phyloP scores from a whole-genome alignment of 2,113 vertebrate genomes.

The Lota lota region DNA sequence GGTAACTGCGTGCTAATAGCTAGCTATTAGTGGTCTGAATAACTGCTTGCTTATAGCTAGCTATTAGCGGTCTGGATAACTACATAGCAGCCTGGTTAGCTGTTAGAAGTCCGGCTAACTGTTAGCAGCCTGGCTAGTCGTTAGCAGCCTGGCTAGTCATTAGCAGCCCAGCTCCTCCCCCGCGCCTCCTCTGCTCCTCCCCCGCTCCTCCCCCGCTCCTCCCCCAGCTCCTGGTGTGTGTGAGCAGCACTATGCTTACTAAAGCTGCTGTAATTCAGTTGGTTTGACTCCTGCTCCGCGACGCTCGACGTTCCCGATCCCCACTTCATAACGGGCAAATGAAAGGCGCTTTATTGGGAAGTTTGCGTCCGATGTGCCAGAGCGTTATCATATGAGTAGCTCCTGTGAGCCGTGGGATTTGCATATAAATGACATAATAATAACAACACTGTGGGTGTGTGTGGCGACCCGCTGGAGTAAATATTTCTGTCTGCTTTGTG shows the following conservation, averaged over 20 bases:
- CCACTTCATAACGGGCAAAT: constrained; percentile 66
- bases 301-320: constrained; percentile 64
- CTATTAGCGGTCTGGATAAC: too few relatives aligned
- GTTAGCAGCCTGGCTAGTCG: too few relatives aligned
- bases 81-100: too few relatives aligned
- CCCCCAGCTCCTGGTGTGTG: background rate
- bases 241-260: too few relatives aligned
- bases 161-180: too few relatives aligned
- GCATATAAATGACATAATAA: constrained; percentile 81
- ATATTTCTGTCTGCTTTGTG: constrained; percentile 76
- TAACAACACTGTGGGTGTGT: constrained; percentile 63
- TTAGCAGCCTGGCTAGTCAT: too few relatives aligned
- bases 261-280: background rate
- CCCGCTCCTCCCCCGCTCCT: background rate
- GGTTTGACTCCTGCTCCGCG: background rate
- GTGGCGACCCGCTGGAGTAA: constrained; percentile 71
- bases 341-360: constrained; percentile 74
- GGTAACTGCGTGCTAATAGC: constrained; percentile 37
- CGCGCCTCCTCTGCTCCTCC: background rate
- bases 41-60: too few relatives aligned
- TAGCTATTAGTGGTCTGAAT: background rate
- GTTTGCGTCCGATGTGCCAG: too few relatives aligned
- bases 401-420: constrained; percentile 69
- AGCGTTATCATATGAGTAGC: constrained; percentile 73
- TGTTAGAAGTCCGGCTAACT: too few relatives aligned